phyloP scores from a whole-genome alignment of 92 coral and sea anemone genomes.

The Montipora capitata region DNA sequence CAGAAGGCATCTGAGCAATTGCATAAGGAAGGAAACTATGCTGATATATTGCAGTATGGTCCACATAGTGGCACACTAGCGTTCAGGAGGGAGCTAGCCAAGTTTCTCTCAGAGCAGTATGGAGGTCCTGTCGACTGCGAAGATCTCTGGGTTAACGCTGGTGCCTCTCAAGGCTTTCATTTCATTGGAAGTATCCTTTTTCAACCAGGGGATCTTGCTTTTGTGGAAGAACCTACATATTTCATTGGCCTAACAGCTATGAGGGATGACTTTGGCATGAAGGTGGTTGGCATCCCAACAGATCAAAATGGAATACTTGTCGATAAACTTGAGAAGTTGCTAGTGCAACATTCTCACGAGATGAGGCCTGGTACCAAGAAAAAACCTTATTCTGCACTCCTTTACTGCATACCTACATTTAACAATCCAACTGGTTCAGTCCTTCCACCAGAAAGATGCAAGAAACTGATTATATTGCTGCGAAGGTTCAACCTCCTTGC shows the following conservation, averaged over 20 bases:
- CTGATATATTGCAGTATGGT: conserved; percentile 85
- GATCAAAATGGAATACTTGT: conserved; percentile 87
- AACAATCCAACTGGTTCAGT: conserved; percentile 89
- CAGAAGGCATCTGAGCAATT: conserved; percentile 61
- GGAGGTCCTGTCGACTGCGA: conserved; percentile 70
- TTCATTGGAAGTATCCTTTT: conserved; percentile 62
- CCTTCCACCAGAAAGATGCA: conserved; percentile 79
- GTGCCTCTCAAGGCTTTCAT: conserved; percentile 88
- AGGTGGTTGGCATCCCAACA: conserved; percentile 79
- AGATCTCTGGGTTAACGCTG: conserved; percentile 84
- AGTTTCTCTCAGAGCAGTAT: conserved; percentile 81
- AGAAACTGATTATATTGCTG: conserved; percentile 77
- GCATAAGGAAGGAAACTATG: conserved; percentile 47
- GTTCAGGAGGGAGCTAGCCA: conserved; percentile 80
- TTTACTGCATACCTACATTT: conserved; percentile 91
- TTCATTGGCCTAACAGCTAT: conserved; percentile 76
- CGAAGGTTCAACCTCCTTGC: conserved; percentile 91
- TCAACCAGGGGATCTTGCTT: conserved; percentile 80
- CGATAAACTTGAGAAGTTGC: conserved; percentile 82
- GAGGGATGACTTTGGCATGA: conserved; percentile 75
- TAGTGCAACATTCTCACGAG: conserved; percentile 70
- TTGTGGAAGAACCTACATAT: conserved; percentile 97
- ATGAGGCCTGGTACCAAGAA: conserved; percentile 50
- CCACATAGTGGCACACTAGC: conserved; percentile 77
- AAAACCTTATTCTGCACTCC: conserved; percentile 83